These are phyloP conservation scores for Gonioctena quinquepunctata DNA, from an alignment of 1,140 invertebrate species.

Conservation along the genomic window DNA sequence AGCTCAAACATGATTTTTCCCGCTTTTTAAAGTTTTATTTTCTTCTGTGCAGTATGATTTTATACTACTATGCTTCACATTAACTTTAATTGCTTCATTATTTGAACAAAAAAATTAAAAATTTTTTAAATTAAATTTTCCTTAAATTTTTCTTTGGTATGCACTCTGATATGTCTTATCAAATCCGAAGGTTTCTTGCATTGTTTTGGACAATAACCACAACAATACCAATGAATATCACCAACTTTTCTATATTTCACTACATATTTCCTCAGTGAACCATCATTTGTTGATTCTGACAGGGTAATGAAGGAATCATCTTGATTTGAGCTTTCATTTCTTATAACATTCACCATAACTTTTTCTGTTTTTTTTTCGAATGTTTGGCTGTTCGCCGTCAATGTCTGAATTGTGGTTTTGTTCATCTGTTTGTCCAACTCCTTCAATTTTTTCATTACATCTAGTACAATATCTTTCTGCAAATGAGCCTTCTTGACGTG, in stretches of 20 bases:
- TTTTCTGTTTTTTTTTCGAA: too few species aligned
- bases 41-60: too few species aligned
- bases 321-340: neutral
- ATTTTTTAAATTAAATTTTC: too few species aligned
- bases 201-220: slow-evolving; percentile 47
- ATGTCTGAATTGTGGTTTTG: neutral
- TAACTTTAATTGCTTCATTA: too few species aligned
- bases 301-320: neutral
- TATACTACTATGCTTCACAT: too few species aligned
- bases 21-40: too few species aligned
- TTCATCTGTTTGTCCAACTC: slow-evolving; percentile 32
- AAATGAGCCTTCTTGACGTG: slow-evolving; percentile 63
- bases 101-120: too few species aligned
- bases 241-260: slow-evolving; percentile 46
- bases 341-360: neutral
- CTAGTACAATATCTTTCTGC: slow-evolving; percentile 14
- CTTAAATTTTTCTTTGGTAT: slow-evolving; percentile 52
- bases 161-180: slow-evolving; percentile 51
- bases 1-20: too few species aligned
- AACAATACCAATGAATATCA: slow-evolving; percentile 46
- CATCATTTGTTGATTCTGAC: slow-evolving; percentile 4
- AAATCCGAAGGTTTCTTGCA: slow-evolving; percentile 55
- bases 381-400: neutral
- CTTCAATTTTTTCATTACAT: slow-evolving; percentile 39
- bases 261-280: slow-evolving; percentile 33